Conservation (phyloP, 2,797 vertebrate genomes). For the Valencia hispanica region DNA sequence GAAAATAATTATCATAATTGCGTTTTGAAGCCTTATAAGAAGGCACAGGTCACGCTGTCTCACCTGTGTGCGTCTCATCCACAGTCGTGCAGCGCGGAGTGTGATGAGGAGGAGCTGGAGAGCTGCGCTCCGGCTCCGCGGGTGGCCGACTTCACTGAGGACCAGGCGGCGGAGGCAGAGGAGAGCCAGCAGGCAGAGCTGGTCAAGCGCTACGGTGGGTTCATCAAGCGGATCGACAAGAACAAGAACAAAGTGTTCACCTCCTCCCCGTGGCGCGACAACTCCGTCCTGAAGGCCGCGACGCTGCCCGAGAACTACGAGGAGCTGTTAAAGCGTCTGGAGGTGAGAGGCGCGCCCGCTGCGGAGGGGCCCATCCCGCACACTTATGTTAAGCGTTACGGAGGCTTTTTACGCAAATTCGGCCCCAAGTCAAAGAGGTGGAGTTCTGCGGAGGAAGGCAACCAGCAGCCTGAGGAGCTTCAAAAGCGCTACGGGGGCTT, state of each 20-base stretch:
- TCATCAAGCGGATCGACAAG: slow-evolving; percentile 84
- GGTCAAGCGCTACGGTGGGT: slow-evolving; percentile 80
- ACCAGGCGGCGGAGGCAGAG: slow-evolving; percentile 49
- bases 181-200: slow-evolving; percentile 61
- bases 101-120: slow-evolving; percentile 81
- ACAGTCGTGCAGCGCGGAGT: slow-evolving; percentile 89
- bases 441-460: slow-evolving; percentile 64
- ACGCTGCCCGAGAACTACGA: slow-evolving; percentile 75
- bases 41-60: neutral
- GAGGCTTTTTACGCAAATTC: slow-evolving; percentile 92
- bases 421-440: slow-evolving; percentile 86
- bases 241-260: slow-evolving; percentile 80
- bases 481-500: slow-evolving; percentile 97
- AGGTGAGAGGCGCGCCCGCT: slow-evolving; percentile 58
- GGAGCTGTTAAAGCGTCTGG: slow-evolving; percentile 72
- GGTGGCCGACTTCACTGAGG: slow-evolving; percentile 64
- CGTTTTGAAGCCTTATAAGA: neutral
- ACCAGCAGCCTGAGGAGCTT: slow-evolving; percentile 78
- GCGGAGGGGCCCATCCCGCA: slow-evolving; percentile 44
- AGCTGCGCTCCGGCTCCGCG: slow-evolving; percentile 81
- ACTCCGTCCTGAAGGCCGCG: slow-evolving; percentile 68
- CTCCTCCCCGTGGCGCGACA: slow-evolving; percentile 75
- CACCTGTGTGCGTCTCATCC: slow-evolving; percentile 30
- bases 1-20: neutral
- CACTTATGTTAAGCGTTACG: slow-evolving; percentile 85